These are phyloP conservation scores for Melanerpes aurifrons DNA, from an alignment of 2,113 vertebrate species.

Conservation along the genomic window DNA sequence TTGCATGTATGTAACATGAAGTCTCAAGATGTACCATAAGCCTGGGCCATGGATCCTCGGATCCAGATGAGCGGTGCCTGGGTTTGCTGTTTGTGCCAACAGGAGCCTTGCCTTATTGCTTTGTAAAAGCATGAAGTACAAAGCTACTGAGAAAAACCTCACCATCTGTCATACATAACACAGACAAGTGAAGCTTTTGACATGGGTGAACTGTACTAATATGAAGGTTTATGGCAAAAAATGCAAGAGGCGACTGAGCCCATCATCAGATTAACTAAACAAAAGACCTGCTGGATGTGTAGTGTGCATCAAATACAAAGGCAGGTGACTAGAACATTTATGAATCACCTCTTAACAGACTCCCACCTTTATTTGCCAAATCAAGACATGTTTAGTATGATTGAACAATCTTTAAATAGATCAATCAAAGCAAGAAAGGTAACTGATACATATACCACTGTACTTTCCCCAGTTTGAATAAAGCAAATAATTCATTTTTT, in stretches of 20 bases:
- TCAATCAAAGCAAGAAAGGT: background rate
- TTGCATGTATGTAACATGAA: rapidly evolving
- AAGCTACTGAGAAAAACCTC: background rate
- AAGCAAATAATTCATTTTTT: background rate
- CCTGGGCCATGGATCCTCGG: background rate
- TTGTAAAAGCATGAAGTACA: background rate
- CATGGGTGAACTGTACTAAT: background rate
- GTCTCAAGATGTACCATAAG: background rate
- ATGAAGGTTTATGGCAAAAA: slow-evolving; percentile 6
- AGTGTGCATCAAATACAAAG: slow-evolving; percentile 24
- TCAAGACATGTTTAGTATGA: background rate
- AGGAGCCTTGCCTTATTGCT: background rate
- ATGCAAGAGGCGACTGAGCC: background rate
- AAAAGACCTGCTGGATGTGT: background rate
- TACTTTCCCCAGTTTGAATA: background rate
- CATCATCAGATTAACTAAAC: background rate
- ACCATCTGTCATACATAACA: background rate
- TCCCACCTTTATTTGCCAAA: slow-evolving; percentile 16
- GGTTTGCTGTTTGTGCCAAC: background rate
- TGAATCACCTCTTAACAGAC: slow-evolving; percentile 14
- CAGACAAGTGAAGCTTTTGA: background rate
- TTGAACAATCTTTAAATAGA: background rate
- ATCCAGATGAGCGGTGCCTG: background rate
- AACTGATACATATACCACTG: background rate
- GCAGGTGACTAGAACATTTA: background rate